phyloP scores from a whole-genome alignment of 1,140 invertebrate genomes.

The Potamilus streckersoni region DNA sequence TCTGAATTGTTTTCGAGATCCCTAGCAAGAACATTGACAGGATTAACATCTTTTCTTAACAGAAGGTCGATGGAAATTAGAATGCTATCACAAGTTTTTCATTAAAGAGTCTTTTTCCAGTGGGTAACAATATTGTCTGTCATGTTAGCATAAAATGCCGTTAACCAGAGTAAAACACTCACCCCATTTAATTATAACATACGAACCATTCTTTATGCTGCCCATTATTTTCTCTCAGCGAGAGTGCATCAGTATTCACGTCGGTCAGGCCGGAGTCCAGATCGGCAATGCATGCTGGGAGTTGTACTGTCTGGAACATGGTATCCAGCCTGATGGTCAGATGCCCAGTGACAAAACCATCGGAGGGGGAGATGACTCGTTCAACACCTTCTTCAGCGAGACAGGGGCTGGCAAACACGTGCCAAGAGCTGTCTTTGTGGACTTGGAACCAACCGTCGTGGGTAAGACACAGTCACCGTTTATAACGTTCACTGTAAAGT shows the following conservation, averaged over 20 bases:
- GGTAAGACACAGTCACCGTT: constrained; percentile 47
- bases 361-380: constrained; percentile 82
- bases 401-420: constrained; percentile 82
- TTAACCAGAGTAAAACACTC: too few relatives aligned
- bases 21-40: too few relatives aligned
- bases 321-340: constrained; percentile 87
- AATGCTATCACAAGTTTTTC: too few relatives aligned
- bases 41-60: too few relatives aligned
- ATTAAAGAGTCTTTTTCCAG: too few relatives aligned
- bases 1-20: too few relatives aligned
- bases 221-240: constrained; percentile 51
- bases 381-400: constrained; percentile 91
- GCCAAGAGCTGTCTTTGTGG: constrained; percentile 83
- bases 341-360: constrained; percentile 57
- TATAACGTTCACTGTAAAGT: too few relatives aligned
- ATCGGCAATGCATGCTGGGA: constrained; percentile 75
- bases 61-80: too few relatives aligned
- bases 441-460: constrained; percentile 85
- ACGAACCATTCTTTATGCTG: too few relatives aligned
- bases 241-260: constrained; percentile 87
- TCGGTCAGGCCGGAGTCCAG: constrained; percentile 89
- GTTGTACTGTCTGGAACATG: constrained; percentile 89
- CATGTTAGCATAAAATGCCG: too few relatives aligned
- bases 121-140: too few relatives aligned
- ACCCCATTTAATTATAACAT: too few relatives aligned